phyloP scores from a whole-genome alignment of 64 coral and sea anemone genomes.

The Montipora cactus region DNA sequence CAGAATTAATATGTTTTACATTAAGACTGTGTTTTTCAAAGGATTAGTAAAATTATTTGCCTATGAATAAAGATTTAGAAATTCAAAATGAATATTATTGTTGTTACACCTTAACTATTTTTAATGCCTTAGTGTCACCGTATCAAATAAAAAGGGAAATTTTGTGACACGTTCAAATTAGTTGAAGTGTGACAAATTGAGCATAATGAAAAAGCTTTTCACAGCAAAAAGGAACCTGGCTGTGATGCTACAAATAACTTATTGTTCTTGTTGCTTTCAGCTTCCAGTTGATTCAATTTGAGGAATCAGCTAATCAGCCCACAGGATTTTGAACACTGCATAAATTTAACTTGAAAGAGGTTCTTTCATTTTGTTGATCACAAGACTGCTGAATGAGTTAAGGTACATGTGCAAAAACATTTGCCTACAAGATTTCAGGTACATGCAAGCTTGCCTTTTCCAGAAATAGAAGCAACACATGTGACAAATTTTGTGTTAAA shows the following conservation, averaged over 20 bases:
- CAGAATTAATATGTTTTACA: background rate
- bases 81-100: conserved; percentile 25
- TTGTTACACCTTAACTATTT: conserved; percentile 8
- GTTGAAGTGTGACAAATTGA: background rate
- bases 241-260: background rate
- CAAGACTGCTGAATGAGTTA: background rate
- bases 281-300: background rate
- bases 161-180: conserved; percentile 38
- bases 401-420: background rate
- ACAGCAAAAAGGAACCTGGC: background rate
- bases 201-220: background rate
- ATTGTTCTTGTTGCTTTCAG: background rate
- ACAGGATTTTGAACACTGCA: too few relatives aligned
- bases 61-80: conserved; percentile 22
- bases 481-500: background rate
- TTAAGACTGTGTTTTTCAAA: conserved; percentile 14
- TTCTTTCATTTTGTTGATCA: background rate
- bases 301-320: background rate
- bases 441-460: background rate
- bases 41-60: conserved; percentile 33
- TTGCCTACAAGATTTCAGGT: background rate
- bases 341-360: too few relatives aligned
- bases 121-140: background rate
- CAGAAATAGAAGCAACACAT: background rate
- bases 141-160: background rate